Percentiles rank a stretch among this genome's conserved stretches.
Conservation (phyloP, 2,797 vertebrate genomes). For the Iguana delicatissima region DNA sequence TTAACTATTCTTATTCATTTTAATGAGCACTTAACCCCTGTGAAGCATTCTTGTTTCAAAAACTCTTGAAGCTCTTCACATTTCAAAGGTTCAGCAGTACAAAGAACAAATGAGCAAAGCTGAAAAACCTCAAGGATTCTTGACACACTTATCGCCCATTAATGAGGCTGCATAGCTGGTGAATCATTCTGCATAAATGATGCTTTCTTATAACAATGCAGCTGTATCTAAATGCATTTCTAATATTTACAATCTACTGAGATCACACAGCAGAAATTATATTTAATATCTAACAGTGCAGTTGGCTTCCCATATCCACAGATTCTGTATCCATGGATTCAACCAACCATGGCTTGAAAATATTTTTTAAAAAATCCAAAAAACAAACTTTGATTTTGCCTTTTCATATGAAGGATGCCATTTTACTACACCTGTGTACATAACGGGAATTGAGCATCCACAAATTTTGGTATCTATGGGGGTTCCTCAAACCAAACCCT, state of each 20-base stretch:
- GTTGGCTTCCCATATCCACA: too few relatives aligned
- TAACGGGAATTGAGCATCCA: too few relatives aligned
- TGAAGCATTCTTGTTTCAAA: slow-evolving; percentile 25
- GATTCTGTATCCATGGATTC: too few relatives aligned
- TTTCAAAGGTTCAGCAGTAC: slow-evolving; percentile 39
- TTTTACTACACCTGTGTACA: too few relatives aligned
- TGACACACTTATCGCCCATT: not conserved
- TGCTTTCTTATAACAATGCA: not conserved
- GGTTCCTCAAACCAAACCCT: too few relatives aligned
- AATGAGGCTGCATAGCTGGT: slow-evolving; percentile 13
- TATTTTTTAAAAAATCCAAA: too few relatives aligned
- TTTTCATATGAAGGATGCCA: too few relatives aligned
- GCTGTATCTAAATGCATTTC: not conserved
- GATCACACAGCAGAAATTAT: not conserved
- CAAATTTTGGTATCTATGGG: too few relatives aligned
- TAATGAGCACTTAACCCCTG: slow-evolving; percentile 38
- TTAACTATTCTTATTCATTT: slow-evolving; percentile 31
- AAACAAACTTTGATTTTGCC: too few relatives aligned
- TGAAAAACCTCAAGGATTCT: not conserved
- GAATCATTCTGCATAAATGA: not conserved
- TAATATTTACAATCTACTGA: not conserved
- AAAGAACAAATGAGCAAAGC: slow-evolving; percentile 16
- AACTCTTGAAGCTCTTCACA: slow-evolving; percentile 21
- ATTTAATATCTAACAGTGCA: not conserved
- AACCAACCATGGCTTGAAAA: too few relatives aligned